phyloP scores from a whole-genome alignment of 2,888 invertebrate genomes.

The Lacanobia oleracea region DNA sequence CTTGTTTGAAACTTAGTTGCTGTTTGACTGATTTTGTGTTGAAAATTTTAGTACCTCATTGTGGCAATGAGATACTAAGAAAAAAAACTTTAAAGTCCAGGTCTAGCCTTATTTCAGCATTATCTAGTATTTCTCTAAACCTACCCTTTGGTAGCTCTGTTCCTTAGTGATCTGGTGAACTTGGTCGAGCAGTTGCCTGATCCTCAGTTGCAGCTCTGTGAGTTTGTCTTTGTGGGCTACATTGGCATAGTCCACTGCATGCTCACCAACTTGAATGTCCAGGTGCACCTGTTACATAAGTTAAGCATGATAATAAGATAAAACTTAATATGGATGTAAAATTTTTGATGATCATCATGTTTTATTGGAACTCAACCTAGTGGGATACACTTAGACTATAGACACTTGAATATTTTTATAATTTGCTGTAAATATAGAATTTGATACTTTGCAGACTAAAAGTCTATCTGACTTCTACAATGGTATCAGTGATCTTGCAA shows the following conservation, averaged over 20 bases:
- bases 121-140: conserved; percentile 47
- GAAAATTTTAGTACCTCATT: no score
- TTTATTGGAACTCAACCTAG: neutral
- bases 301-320: conserved; percentile 1
- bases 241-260: conserved; percentile 99
- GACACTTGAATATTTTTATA: neutral
- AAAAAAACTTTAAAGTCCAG: no score
- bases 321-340: neutral
- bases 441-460: neutral
- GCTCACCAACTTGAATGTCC: conserved; percentile 99
- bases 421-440: neutral
- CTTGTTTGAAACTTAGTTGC: no score
- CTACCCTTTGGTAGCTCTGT: conserved; percentile 99
- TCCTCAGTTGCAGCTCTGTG: conserved; percentile 97
- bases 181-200: conserved; percentile 98
- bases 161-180: conserved; percentile 99
- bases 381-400: neutral
- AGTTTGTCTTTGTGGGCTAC: conserved; percentile 99
- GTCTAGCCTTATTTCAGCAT: neutral
- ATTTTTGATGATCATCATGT: neutral
- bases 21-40: no score
- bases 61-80: no score
- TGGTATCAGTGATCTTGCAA: neutral
- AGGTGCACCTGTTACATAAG: conserved; percentile 94
- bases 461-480: neutral